Evolutionary conservation across 92 coral and sea anemone genomes (phyloP).

Genomic region (Zoanthus sociatus): DNA sequence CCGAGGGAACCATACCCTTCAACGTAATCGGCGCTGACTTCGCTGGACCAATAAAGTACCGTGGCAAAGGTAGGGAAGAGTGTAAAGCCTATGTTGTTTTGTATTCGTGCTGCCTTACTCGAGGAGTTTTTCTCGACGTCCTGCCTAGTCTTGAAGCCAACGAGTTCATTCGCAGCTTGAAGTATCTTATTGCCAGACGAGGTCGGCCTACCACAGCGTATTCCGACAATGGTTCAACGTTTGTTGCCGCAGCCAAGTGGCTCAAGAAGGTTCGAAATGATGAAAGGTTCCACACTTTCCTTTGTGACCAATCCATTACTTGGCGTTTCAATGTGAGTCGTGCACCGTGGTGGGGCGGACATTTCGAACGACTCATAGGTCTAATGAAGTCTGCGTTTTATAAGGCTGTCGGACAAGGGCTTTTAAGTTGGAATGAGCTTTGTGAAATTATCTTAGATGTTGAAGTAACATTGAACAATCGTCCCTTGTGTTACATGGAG

Average conservation of each 20-base stretch:
- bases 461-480: neutral
- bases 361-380: neutral
- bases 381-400: neutral
- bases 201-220: neutral
- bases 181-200: neutral
- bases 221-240: conserved; percentile 9
- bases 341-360: conserved; percentile 29
- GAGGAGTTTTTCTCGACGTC: neutral
- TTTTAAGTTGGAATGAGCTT: conserved; percentile 7
- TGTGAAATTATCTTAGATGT: neutral
- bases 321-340: conserved; percentile 16
- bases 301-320: neutral
- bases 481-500: neutral
- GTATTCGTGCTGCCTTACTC: no score
- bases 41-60: no score
- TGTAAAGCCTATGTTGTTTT: no score
- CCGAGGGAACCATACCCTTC: no score
- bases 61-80: no score
- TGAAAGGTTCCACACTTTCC: neutral
- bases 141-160: neutral
- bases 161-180: neutral
- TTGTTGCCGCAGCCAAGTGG: conserved; percentile 29
- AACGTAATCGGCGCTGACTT: no score
- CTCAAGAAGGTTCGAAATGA: neutral
- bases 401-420: neutral